Base-by-base conservation (phyloP, 2,888 invertebrate species). In the Tillus elongatus region DNA sequence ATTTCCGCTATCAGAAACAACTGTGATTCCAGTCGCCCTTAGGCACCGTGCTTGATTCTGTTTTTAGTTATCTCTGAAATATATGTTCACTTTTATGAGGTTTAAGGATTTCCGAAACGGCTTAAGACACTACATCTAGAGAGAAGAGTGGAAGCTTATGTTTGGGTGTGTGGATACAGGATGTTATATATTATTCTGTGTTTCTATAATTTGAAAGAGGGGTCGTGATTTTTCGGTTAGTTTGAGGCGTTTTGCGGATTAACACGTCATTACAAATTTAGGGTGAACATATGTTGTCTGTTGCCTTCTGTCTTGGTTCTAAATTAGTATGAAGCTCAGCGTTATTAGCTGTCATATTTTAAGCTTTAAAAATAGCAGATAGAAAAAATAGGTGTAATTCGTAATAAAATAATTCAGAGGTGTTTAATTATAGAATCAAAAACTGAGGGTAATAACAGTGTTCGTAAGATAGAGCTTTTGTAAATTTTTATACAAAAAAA, bases 51-150 rank as follows among this genome's bases (percentile, higher is more conserved):
- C n/a, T 29, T 19, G 43, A 41, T 47, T 50, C 47, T 50, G 51
- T 50, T 51, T 52, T 51, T 45, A 44, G 50, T 50, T 50, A 50
- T 49, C 46, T 43, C 39, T 37, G 37, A 40, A 50, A 56, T 52
- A 50, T 48, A 50, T 46, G 51, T 38, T 30, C 35, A 41, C 39
- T 45, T 53, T 54, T 54, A 54, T 52, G 46, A 43, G 47, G 44
- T 47, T 48, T 51, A 45, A 50, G 52, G 54, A 53, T 52, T 54
- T 54, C 56, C 56, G 53, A 54, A 54, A 53, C 39, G 48, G 44
- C 50, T 55, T 47, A 37, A 33, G 35, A 39, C 6, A 6, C 9
- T 9, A 6, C 6, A 29, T 9, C n/a, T 29, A 29, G n/a, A 29
- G 8, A 11, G 9, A 11, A 6, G 6, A 29, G 11, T 4, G 9